These are phyloP conservation scores for Dendrocopos noguchii DNA, from an alignment of 2,113 vertebrate genomes.

Conservation along the genomic window DNA sequence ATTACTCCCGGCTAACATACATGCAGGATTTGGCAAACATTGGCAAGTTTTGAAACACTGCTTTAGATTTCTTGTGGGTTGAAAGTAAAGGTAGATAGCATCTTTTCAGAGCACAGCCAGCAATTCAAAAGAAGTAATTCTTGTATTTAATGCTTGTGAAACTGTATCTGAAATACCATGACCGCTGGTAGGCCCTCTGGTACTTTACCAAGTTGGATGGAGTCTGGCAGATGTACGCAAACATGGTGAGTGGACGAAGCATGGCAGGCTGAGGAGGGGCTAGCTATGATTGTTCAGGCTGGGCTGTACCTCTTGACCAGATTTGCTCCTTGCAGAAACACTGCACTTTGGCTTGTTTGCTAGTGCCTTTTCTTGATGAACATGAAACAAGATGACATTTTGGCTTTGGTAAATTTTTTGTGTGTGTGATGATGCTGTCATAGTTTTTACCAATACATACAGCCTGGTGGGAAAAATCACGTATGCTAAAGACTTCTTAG, in stretches of 20 bases:
- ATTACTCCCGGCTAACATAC: not conserved
- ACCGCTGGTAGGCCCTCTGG: not conserved
- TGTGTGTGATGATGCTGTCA: not conserved
- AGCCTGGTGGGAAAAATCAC: not conserved
- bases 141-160: not conserved
- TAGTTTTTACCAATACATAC: not conserved
- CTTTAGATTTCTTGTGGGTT: not conserved
- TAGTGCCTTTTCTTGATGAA: not conserved
- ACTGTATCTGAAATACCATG: not conserved
- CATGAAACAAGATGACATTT: not conserved
- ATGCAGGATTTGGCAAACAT: not conserved
- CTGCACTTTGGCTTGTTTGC: not conserved
- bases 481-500: not conserved
- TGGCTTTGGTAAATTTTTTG: not conserved
- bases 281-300: not conserved
- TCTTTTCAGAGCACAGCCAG: not conserved
- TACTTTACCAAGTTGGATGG: not conserved
- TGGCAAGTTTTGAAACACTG: not conserved
- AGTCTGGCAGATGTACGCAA: not conserved
- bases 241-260: not conserved
- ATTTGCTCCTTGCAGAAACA: not conserved
- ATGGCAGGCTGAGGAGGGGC: not conserved
- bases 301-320: not conserved
- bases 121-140: not conserved
- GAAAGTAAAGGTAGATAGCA: not conserved